Percentiles rank a stretch among this genome's conserved stretches.
Conservation (phyloP, 2,888 invertebrate genomes). For the Psylliodes chrysocephalus region DNA sequence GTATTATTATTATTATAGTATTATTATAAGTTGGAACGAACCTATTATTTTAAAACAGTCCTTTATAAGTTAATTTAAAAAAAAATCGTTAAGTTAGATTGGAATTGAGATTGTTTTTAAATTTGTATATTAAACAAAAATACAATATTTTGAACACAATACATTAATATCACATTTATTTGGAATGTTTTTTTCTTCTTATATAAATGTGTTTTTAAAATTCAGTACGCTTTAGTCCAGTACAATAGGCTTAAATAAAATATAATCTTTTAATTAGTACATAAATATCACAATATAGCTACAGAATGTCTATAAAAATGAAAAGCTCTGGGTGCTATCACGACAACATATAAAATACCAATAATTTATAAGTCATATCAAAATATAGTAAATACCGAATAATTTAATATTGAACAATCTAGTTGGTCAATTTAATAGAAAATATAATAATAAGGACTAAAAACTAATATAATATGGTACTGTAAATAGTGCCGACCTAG, state of each 20-base stretch:
- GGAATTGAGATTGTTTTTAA: not conserved
- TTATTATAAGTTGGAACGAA: too few relatives aligned
- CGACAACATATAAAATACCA: too few relatives aligned
- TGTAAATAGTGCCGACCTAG: too few relatives aligned
- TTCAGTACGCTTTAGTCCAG: not conserved
- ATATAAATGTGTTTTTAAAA: too few relatives aligned
- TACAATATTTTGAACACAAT: conserved; percentile 8
- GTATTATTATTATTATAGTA: too few relatives aligned
- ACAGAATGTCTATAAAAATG: not conserved
- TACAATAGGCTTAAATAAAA: not conserved
- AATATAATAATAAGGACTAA: too few relatives aligned
- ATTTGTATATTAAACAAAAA: not conserved
- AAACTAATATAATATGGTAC: too few relatives aligned
- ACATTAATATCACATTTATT: conserved; percentile 11
- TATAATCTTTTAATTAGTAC: not conserved
- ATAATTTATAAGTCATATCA: too few relatives aligned
- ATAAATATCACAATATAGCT: not conserved
- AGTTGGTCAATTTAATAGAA: too few relatives aligned
- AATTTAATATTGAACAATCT: too few relatives aligned
- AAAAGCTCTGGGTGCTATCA: not conserved
- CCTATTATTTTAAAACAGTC: too few relatives aligned
- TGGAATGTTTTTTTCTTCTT: not conserved
- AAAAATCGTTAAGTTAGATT: not conserved
- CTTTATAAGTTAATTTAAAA: not conserved
- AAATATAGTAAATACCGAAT: too few relatives aligned